A percentile compares a stretch with the other conserved stretches of the same genome.
phyloP scores from a whole-genome alignment of 1,140 invertebrate species.

The Heliconius hewitsoni region DNA sequence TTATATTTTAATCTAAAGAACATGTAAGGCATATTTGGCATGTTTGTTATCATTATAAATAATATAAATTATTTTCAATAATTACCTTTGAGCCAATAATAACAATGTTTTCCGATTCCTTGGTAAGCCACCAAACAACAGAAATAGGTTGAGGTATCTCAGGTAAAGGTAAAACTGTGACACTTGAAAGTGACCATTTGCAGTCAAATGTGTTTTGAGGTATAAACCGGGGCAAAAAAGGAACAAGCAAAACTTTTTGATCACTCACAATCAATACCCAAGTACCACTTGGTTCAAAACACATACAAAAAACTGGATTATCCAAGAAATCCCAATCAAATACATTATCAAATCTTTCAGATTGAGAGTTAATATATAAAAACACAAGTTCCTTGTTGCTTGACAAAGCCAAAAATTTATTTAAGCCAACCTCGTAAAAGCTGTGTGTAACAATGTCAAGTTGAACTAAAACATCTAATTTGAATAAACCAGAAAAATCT shows the following conservation, averaged over 20 bases:
- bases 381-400: slow-evolving; percentile 72
- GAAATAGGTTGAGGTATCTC: slow-evolving; percentile 61
- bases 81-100: slow-evolving; percentile 71
- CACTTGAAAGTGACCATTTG: slow-evolving; percentile 72
- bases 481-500: slow-evolving; percentile 63
- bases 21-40: neutral
- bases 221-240: slow-evolving; percentile 68
- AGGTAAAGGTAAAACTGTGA: slow-evolving; percentile 65
- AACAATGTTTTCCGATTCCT: slow-evolving; percentile 72
- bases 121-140: slow-evolving; percentile 74
- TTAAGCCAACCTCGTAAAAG: slow-evolving; percentile 73
- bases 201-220: slow-evolving; percentile 70
- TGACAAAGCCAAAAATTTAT: slow-evolving; percentile 68
- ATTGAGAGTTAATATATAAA: slow-evolving; percentile 65
- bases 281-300: slow-evolving; percentile 76
- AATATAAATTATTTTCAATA: neutral
- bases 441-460: slow-evolving; percentile 64
- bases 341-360: slow-evolving; percentile 63
- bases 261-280: slow-evolving; percentile 72
- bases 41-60: neutral
- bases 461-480: slow-evolving; percentile 70
- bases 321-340: slow-evolving; percentile 75
- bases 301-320: slow-evolving; percentile 74
- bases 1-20: neutral
- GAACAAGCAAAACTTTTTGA: slow-evolving; percentile 68